Evolutionary conservation across 2,113 vertebrate species (phyloP).

Genomic region (Puma concolor): DNA sequence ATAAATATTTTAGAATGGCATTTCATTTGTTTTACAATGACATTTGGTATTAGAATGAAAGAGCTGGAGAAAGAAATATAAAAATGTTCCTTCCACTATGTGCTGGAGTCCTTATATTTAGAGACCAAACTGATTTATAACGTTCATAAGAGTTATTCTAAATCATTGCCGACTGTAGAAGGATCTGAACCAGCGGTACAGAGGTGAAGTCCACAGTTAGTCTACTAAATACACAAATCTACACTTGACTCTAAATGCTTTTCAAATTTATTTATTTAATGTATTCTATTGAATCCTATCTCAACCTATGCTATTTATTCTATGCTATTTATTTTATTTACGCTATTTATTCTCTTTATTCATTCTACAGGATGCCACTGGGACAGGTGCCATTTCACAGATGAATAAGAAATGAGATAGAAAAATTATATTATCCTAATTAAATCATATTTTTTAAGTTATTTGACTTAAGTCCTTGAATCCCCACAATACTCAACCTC

Average conservation of each 20-base stretch:
- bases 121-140: background rate
- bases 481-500: background rate
- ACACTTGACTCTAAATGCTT: background rate
- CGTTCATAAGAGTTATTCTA: background rate
- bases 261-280: conserved; percentile 50
- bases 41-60: conserved; percentile 69
- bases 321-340: conserved; percentile 21
- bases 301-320: conserved; percentile 10
- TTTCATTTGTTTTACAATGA: conserved; percentile 76
- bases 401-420: conserved; percentile 6
- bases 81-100: background rate
- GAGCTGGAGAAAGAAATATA: conserved; percentile 47
- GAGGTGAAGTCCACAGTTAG: background rate
- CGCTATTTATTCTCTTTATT: background rate
- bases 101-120: background rate
- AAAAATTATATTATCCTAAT: background rate
- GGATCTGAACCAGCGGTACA: background rate
- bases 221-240: background rate
- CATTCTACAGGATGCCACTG: background rate
- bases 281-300: background rate
- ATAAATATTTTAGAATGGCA: conserved; percentile 77
- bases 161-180: background rate
- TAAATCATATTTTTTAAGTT: background rate
- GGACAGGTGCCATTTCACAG: conserved; percentile 32
- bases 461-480: conserved; percentile 3